A percentile compares a stretch with the other conserved stretches of the same genome.
phyloP scores from a whole-genome alignment of 2,797 vertebrate species.

The Neoniphon sammara region DNA sequence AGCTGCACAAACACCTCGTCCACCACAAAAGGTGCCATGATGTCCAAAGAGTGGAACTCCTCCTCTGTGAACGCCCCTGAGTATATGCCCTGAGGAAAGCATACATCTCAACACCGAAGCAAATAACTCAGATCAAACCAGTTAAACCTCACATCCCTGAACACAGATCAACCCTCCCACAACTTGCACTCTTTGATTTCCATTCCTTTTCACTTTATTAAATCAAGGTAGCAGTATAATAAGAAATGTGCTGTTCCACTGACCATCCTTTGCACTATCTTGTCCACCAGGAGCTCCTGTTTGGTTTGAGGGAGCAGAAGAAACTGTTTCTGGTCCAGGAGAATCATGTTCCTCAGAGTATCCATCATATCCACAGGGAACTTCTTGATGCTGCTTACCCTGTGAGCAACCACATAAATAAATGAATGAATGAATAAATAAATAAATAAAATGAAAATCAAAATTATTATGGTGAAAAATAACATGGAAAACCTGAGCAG shows the following conservation, averaged over 20 bases:
- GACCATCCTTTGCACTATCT: slow-evolving; percentile 82
- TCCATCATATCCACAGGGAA: slow-evolving; percentile 79
- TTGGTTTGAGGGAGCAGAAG: slow-evolving; percentile 77
- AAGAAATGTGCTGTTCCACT: slow-evolving; percentile 31
- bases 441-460: not conserved
- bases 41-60: slow-evolving; percentile 80
- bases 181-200: not conserved
- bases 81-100: slow-evolving; percentile 76
- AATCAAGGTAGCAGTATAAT: not conserved
- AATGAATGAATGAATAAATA: no score
- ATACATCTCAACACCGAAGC: not conserved
- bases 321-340: slow-evolving; percentile 75
- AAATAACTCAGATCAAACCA: not conserved
- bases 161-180: not conserved
- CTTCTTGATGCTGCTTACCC: slow-evolving; percentile 81
- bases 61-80: slow-evolving; percentile 77
- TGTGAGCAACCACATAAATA: slow-evolving; percentile 48
- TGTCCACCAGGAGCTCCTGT: slow-evolving; percentile 83
- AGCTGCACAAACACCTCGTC: slow-evolving; percentile 82
- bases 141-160: not conserved
- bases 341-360: slow-evolving; percentile 73
- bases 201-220: not conserved
- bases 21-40: slow-evolving; percentile 81
- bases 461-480: not conserved
- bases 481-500: not conserved